phyloP scores from a whole-genome alignment of 92 coral and sea anemone species.

The Zoanthus solanderi region DNA sequence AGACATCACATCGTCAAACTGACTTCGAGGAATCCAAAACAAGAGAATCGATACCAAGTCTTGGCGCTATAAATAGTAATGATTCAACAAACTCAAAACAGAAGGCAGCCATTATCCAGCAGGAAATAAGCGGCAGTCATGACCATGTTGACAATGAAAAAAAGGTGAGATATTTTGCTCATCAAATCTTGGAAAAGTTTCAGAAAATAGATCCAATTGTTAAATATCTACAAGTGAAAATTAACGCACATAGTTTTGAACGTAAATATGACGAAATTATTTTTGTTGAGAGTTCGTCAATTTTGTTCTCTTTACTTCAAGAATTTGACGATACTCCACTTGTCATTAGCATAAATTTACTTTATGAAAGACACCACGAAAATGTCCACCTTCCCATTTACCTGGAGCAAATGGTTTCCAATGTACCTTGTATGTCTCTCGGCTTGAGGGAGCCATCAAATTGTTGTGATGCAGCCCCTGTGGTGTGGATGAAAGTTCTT shows the following conservation, averaged over 20 bases:
- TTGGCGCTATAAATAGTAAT: neutral
- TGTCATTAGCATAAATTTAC: neutral
- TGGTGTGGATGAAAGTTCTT: conserved; percentile 24
- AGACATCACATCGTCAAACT: neutral
- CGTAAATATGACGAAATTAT: conserved; percentile 38
- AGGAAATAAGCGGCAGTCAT: neutral
- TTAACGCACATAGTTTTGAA: conserved; percentile 31
- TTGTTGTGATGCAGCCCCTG: conserved; percentile 8
- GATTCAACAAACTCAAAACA: neutral
- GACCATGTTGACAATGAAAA: neutral
- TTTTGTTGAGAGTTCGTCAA: neutral
- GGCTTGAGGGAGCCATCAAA: conserved; percentile 4
- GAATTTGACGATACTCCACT: neutral
- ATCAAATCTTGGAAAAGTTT: conserved; percentile 2
- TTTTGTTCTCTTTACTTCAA: conserved; percentile 8
- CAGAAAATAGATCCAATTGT: conserved; percentile 5
- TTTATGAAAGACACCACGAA: conserved; percentile 31
- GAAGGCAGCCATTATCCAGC: neutral
- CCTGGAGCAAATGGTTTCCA: conserved; percentile 37
- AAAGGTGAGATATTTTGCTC: neutral
- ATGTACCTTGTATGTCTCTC: conserved; percentile 18
- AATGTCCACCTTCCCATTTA: conserved; percentile 36
- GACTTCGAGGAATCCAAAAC: neutral
- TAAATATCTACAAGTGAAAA: conserved; percentile 19
- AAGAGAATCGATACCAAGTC: neutral